Evolutionary conservation across 1,140 invertebrate genomes (phyloP), one percentile per base, ranked within the genome.

Genomic region (Thaumetopoea pityocampa): DNA sequence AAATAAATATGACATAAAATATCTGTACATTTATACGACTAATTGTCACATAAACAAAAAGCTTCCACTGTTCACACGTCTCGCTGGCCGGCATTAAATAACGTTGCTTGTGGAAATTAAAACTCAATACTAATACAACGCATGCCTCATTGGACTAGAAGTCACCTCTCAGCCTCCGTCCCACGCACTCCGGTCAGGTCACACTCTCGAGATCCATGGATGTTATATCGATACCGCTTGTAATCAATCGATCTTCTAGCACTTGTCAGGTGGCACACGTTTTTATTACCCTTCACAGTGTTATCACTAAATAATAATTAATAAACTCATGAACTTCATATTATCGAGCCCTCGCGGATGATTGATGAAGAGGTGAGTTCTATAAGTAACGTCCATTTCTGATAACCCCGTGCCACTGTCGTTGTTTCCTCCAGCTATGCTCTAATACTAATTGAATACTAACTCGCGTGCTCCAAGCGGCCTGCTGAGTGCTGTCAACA

Each of bases 341-440:
- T 41, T 52, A 50, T 36, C 47, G 44, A 52, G 55, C 42, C 26
- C 45, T 34, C 47, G 45, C 36, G 45, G 47, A 48, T 49, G 56
- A 47, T 43, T 55, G 30, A 48, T 57, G 38, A 50, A 55, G 65
- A 81, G 80, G 80, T 84, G 76, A 84, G 80, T 84, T 81, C 67
- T 81, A 71, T 55, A 19, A 53, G 49, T 14, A 47, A 17, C 35
- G 32, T 37, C 34, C 28, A 26, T 32, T 22, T 40, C 9, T 40
- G 14, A 22, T 32, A 9, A 28, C 22, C 26, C 33, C 14, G 19
- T 18, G 23, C 29, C 40, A 47, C 46, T 38, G 22, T 51, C 42
- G 47, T 38, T 42, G 9, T 10, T 14, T 36, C 44, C 5, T 45
- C 18, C 23, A 27, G 41, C 35, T 51, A 16, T 20, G 35, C 35